phyloP scores from a whole-genome alignment of 2,888 invertebrate genomes.

The Morpho deidamia region DNA sequence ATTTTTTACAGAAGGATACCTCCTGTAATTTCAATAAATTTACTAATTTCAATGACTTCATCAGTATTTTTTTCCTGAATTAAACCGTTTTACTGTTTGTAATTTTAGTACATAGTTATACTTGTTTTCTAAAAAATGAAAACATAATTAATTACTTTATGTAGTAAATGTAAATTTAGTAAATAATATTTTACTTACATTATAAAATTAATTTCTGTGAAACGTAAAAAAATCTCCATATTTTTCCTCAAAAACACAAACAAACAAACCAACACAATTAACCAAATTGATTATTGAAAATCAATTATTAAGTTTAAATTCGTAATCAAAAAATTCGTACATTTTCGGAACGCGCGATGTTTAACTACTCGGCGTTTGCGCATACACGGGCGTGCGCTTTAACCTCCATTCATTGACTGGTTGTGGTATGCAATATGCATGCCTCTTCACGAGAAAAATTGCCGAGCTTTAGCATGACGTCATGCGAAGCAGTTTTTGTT shows the following conservation, averaged over 20 bases:
- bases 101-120: too few species aligned
- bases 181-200: background rate
- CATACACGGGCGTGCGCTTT: constrained; percentile 1
- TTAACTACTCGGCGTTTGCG: constrained; percentile 13
- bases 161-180: too few species aligned
- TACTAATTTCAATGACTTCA: too few species aligned
- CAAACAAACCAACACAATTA: background rate
- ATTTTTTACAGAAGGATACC: too few species aligned
- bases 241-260: background rate
- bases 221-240: background rate
- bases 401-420: constrained; percentile 17
- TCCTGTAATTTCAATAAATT: too few species aligned
- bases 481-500: constrained; percentile 3
- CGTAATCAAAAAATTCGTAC: background rate
- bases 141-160: too few species aligned
- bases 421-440: background rate
- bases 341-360: constrained; percentile 12
- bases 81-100: too few species aligned
- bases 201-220: background rate
- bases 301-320: background rate
- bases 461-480: constrained; percentile 16
- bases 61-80: too few species aligned
- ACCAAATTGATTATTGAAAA: background rate
- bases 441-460: constrained; percentile 11
- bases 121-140: too few species aligned